Base-by-base conservation (phyloP, 2,888 invertebrate species). In the Helleia helle region DNA sequence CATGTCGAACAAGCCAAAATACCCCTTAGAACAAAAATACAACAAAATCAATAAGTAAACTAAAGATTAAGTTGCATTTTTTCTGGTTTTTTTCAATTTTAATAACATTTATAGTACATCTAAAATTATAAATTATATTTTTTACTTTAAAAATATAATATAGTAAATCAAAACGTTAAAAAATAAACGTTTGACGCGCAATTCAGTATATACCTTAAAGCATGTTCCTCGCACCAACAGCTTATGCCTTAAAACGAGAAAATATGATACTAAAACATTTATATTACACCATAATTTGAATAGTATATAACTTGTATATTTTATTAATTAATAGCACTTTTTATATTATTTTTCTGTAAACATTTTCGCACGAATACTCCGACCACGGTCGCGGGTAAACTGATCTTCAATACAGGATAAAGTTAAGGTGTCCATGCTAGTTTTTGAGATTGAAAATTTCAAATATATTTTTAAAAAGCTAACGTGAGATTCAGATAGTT, bases 331-430 rank as follows among this genome's bases (percentile, higher is more conserved):
- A 7, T 18, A 34, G 8, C 18, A 34, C 18, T 1, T 12, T 12
- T 34, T 18, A 12, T 12, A 2, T 17, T 9, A 17, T 11, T 6
- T 6, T 34, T 1, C 3, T 34, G 12, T 18, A 18, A 11, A 18
- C 11, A 18, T 9, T 13, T n/a, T n/a, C n/a, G 4, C 34, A 34
- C 34, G 22, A 22, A 22, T 6, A 34, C 18, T 22, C 12, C 34
- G 22, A 7, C 18, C 18, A 34, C 6, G 12, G 34, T 11, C 22
- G 18, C 18, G 22, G 12, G 34, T 34, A 34, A 34, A 34, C 34
- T 34, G 22, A 34, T 34, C 34, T 18, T 17, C 22, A 8, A 12
- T 34, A 34, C 34, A 34, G 34, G 34, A 34, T 34, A 34, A 34
- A 34, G 8, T 18, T 22, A 3, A 12, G 34, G 34, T 22, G 34